phyloP scores from a whole-genome alignment of 2,888 invertebrate species.

The Penaeus monodon region DNA sequence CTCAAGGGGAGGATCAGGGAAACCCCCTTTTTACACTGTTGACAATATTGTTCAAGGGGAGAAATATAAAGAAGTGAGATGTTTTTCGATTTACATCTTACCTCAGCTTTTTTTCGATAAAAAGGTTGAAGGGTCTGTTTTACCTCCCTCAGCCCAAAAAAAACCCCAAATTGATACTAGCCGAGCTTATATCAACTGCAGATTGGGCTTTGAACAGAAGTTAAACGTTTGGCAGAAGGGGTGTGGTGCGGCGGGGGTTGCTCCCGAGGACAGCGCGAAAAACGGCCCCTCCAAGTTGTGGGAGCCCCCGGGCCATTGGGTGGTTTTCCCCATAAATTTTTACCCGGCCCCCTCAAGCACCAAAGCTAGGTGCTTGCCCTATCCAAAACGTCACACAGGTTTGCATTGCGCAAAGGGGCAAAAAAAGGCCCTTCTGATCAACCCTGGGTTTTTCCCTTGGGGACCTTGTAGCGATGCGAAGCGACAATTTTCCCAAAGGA shows the following conservation, averaged over 20 bases:
- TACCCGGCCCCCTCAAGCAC: too few relatives aligned
- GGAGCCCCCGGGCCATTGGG: too few relatives aligned
- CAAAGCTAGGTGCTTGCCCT: neutral
- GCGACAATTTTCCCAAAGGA: neutral
- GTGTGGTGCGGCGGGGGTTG: neutral
- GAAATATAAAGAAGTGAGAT: neutral
- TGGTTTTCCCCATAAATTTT: neutral
- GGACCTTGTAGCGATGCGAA: too few relatives aligned
- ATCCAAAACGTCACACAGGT: constrained; percentile 10
- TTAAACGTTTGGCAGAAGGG: constrained; percentile 1
- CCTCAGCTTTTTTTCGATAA: constrained; percentile 29
- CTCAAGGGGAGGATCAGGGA: neutral
- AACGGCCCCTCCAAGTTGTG: neutral
- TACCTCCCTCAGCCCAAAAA: neutral
- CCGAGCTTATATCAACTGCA: neutral
- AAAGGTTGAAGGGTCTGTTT: neutral
- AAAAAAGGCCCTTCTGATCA: neutral
- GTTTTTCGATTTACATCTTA: constrained; percentile 8
- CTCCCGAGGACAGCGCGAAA: too few relatives aligned
- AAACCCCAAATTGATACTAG: neutral
- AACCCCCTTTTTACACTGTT: neutral
- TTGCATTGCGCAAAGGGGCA: neutral
- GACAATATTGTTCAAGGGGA: neutral
- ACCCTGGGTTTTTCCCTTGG: too few relatives aligned
- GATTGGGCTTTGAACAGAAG: too few relatives aligned